Evolutionary conservation across 2,113 vertebrate species (phyloP).

Genomic region (Todiramphus saurophagus): DNA sequence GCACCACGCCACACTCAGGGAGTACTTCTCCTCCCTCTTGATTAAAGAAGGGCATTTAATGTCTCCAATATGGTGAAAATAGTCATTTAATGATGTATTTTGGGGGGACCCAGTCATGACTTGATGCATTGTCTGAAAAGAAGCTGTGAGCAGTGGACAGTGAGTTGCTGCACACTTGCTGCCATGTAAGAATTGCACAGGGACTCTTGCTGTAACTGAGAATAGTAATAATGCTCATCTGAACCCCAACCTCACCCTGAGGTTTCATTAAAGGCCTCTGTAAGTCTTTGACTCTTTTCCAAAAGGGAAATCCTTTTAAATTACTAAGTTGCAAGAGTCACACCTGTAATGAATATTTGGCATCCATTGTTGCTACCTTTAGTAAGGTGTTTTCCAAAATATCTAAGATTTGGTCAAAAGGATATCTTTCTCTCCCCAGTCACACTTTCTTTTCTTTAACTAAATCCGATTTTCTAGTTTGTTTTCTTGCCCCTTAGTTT

Average conservation of each 20-base stretch:
- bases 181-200: neutral
- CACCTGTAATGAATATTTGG: neutral
- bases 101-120: neutral
- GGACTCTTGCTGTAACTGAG: neutral
- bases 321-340: neutral
- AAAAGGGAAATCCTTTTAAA: neutral
- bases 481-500: neutral
- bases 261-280: neutral
- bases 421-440: neutral
- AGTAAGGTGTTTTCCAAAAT: neutral
- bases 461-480: neutral
- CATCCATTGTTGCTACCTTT: neutral
- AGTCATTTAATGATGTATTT: neutral
- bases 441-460: neutral
- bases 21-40: neutral
- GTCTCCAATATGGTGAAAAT: neutral
- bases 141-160: neutral
- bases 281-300: neutral
- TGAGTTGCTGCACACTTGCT: neutral
- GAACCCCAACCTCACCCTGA: neutral
- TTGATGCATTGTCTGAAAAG: neutral
- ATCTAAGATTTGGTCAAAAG: neutral
- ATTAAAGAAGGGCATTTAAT: neutral
- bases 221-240: neutral
- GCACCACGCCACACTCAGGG: fast-evolving